A percentile compares a stretch with the other conserved stretches of the same genome.
Evolutionary conservation across 2,797 vertebrate species (phyloP).

Genomic region (Carapus acus): DNA sequence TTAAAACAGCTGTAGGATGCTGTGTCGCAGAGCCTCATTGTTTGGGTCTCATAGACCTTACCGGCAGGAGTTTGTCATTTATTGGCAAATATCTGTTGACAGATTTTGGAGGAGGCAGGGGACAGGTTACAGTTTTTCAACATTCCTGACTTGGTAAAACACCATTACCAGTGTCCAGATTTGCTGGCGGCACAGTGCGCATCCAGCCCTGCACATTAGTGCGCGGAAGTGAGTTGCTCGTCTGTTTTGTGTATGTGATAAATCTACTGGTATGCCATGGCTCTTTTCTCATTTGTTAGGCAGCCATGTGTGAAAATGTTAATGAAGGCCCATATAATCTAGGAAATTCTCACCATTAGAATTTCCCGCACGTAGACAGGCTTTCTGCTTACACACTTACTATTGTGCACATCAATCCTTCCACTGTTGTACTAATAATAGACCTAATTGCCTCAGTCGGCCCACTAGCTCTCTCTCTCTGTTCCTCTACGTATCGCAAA

Average conservation of each 20-base stretch:
- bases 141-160: slow-evolving; percentile 55
- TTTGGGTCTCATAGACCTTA: slow-evolving; percentile 42
- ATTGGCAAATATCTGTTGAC: slow-evolving; percentile 23
- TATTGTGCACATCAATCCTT: slow-evolving; percentile 83
- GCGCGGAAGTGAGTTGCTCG: slow-evolving; percentile 54
- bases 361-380: slow-evolving; percentile 83
- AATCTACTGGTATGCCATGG: slow-evolving; percentile 79
- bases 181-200: slow-evolving; percentile 33
- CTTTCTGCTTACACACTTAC: slow-evolving; percentile 80
- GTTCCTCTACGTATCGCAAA: slow-evolving; percentile 62
- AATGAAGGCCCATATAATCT: slow-evolving; percentile 94
- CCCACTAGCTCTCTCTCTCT: slow-evolving; percentile 80
- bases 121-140: slow-evolving; percentile 44
- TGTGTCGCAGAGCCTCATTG: slow-evolving; percentile 35
- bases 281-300: slow-evolving; percentile 93
- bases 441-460: slow-evolving; percentile 79
- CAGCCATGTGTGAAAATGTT: slow-evolving; percentile 98
- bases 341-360: slow-evolving; percentile 83
- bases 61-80: slow-evolving; percentile 21
- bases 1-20: slow-evolving; percentile 41
- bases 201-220: slow-evolving; percentile 25
- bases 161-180: slow-evolving; percentile 50
- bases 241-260: slow-evolving; percentile 71
- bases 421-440: slow-evolving; percentile 80
- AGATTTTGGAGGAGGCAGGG: slow-evolving; percentile 22